These are phyloP conservation scores for Muraenolepis orangiensis DNA, from an alignment of 2,797 vertebrate species.

Conservation along the genomic window DNA sequence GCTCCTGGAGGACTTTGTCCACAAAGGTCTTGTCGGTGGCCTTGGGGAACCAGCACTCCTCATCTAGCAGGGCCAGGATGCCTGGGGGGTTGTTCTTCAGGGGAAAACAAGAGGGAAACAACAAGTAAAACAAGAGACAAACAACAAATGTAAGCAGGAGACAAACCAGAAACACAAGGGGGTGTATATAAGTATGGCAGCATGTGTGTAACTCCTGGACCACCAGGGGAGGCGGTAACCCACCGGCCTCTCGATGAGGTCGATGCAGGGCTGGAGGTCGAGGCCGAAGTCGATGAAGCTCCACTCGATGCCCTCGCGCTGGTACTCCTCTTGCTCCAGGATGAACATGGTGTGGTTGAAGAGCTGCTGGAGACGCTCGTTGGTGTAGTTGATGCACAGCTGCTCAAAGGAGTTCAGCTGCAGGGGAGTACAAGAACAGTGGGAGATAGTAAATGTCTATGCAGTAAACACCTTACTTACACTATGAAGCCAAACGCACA, in stretches of 20 bases:
- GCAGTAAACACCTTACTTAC: not conserved
- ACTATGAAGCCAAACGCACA: no score
- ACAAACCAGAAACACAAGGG: not conserved
- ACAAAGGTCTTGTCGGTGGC: conserved; percentile 97
- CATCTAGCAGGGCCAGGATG: conserved; percentile 90
- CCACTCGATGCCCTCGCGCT: conserved; percentile 91
- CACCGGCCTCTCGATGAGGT: conserved; percentile 89
- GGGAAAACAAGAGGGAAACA: not conserved
- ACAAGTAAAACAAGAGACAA: not conserved
- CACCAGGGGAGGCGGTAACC: conserved; percentile 35
- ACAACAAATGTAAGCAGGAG: not conserved
- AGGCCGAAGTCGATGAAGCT: conserved; percentile 90
- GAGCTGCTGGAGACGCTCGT: conserved; percentile 87
- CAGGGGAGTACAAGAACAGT: not conserved
- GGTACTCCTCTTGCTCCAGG: conserved; percentile 90
- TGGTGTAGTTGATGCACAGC: conserved; percentile 89
- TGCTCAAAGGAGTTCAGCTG: conserved; percentile 87
- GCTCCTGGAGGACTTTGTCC: conserved; percentile 95
- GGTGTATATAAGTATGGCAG: no score
- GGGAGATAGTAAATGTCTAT: not conserved
- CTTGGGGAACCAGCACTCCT: conserved; percentile 99
- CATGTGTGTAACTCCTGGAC: not conserved
- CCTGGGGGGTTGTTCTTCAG: conserved; percentile 91
- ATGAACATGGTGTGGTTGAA: conserved; percentile 93
- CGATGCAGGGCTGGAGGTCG: conserved; percentile 88